These are phyloP conservation scores for Herpetotheres cachinnans DNA, from an alignment of 2,113 vertebrate species.

Conservation along the genomic window DNA sequence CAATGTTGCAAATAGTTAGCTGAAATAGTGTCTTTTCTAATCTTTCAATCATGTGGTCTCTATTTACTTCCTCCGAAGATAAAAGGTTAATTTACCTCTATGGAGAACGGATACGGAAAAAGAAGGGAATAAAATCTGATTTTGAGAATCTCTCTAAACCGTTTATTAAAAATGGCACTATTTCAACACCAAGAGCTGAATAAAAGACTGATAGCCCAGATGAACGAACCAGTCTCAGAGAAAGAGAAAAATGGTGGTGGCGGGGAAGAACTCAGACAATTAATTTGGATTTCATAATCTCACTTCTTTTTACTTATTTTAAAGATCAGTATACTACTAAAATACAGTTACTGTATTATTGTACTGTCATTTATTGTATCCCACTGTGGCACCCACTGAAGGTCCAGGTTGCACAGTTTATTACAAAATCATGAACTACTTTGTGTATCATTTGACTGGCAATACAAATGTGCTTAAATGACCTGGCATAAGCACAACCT, in stretches of 20 bases:
- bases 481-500: constrained; percentile 43
- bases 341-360: background rate
- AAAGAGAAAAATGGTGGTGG: background rate
- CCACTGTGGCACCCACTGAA: background rate
- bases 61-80: constrained; percentile 6
- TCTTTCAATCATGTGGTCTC: background rate
- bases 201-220: background rate
- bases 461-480: constrained; percentile 58
- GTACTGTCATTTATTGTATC: background rate
- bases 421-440: constrained; percentile 29
- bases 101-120: background rate
- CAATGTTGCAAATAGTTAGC: background rate
- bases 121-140: background rate
- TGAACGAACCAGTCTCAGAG: background rate
- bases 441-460: constrained; percentile 23
- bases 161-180: background rate
- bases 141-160: background rate
- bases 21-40: background rate
- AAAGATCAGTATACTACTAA: background rate
- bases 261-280: background rate
- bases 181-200: background rate
- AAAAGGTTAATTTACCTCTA: constrained; percentile 29
- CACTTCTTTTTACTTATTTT: background rate
- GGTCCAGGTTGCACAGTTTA: background rate
- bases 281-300: background rate